Base-by-base conservation (phyloP, 1,140 invertebrate genomes). In the Drosophila albomicans region DNA sequence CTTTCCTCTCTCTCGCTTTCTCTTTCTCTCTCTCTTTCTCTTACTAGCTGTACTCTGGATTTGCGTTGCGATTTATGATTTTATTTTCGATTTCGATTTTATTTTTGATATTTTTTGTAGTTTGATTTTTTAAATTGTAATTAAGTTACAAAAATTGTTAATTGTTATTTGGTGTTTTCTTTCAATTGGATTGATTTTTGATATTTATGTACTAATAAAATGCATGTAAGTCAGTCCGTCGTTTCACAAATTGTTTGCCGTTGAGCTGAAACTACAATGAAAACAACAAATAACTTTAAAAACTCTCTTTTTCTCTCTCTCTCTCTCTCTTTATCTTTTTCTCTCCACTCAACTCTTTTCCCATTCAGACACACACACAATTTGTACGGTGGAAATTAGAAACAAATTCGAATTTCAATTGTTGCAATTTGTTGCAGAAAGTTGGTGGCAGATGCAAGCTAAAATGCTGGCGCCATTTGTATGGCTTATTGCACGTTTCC, bases 171-270 rank as follows among this genome's bases (percentile, higher is more conserved):
- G 52, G 63, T 66, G 78, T 67, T 82, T 72, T 51, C 16, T 59
- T 51, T 82, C 73, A 74, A 78, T 86, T 81, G 69, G 28, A 85
- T 81, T 85, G 78, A 81, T 84, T 81, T 85, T 82, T 38, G 59
- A 32, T 69, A 79, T 41, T 25, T 88, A 88, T 88, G 75, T 87
- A 87, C 82, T 87, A 89, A 87, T 87, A 87, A 88, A 88, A 88
- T 88, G 84, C 84, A 88, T 88, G 85, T 84, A 88, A 88, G 84
- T 88, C 84, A 88, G 84, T 88, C 84, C 84, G 84, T 88, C 84
- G 84, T 88, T 88, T 89, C 84, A 89, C 85, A 88, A 88, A 89
- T 88, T 88, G 68, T 76, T 73, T 73, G 74, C 74, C 68, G 62
- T 79, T 77, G 64, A 78, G 70, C 70, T 74, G 70, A 45, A 68